Evolutionary conservation across 53 echinoderm and acorn worm species (phyloP).

Genomic region (Holothuria scabra): DNA sequence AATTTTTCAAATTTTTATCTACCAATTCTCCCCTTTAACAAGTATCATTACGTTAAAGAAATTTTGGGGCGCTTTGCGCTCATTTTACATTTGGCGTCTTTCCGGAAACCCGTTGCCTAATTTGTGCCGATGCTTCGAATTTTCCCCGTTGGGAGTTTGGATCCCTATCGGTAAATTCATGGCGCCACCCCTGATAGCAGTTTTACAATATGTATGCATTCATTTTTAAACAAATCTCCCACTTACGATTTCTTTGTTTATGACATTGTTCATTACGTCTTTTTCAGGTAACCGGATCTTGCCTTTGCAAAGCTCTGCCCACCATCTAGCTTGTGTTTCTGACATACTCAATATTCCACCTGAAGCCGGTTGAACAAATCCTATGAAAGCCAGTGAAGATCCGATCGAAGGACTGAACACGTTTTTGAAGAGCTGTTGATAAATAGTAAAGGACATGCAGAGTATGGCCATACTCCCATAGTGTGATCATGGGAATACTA

Average conservation of each 20-base stretch:
- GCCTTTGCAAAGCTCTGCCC: conserved; percentile 81
- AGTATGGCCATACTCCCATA: no score
- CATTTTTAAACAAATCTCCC: no score
- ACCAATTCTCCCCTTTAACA: no score
- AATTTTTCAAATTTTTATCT: no score
- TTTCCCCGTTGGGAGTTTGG: no score
- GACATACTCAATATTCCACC: conserved; percentile 90
- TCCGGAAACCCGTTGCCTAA: no score
- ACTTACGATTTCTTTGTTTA: conserved; percentile 62
- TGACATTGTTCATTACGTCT: conserved; percentile 53
- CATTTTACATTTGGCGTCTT: no score
- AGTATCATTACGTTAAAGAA: no score
- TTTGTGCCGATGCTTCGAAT: no score
- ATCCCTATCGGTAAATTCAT: not conserved
- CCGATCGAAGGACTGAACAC: conserved; percentile 82
- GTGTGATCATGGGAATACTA: no score
- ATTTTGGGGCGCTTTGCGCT: no score
- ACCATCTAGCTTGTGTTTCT: conserved; percentile 91
- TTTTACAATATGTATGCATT: not conserved
- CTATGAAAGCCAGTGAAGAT: conserved; percentile 82
- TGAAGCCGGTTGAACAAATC: conserved; percentile 93
- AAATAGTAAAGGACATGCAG: not conserved
- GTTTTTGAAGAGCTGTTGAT: conserved; percentile 84
- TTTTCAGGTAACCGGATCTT: conserved; percentile 65
- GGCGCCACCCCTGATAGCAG: not conserved